phyloP scores from a whole-genome alignment of 2,113 vertebrate genomes.

The Cyanoliseus patagonus region DNA sequence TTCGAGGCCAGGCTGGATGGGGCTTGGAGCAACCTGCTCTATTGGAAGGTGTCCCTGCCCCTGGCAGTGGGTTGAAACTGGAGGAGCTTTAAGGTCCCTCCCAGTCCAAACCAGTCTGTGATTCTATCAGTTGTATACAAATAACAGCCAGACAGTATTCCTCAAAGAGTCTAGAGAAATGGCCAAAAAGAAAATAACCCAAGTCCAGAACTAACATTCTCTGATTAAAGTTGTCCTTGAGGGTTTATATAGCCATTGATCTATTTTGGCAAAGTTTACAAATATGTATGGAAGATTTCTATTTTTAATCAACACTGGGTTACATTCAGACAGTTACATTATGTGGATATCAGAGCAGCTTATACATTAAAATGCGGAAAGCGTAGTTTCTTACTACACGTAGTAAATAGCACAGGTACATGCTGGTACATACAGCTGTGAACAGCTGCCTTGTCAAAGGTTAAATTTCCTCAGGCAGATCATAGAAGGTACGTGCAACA shows the following conservation, averaged over 20 bases:
- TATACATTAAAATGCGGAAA: not conserved
- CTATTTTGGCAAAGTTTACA: not conserved
- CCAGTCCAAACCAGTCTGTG: not conserved
- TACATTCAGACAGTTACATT: not conserved
- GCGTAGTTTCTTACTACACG: rapidly evolving
- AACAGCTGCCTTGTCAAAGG: not conserved
- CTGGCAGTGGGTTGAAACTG: not conserved
- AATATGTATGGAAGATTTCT: not conserved
- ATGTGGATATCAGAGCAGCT: not conserved
- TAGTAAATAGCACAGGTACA: too few relatives aligned
- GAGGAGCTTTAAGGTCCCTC: not conserved
- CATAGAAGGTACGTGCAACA: too few relatives aligned
- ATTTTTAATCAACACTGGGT: not conserved
- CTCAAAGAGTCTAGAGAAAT: not conserved
- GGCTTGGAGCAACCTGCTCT: not conserved
- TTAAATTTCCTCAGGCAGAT: rapidly evolving
- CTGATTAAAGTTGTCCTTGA: not conserved
- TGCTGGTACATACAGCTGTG: not conserved
- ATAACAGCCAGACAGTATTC: not conserved
- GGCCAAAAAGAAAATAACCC: not conserved
- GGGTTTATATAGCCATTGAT: not conserved
- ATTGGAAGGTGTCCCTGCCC: not conserved
- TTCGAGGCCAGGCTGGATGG: not conserved
- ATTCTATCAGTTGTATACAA: not conserved
- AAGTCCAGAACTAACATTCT: not conserved